Evolutionary conservation across 2,797 vertebrate species (phyloP).

Genomic region (Gymnocypris eckloni): DNA sequence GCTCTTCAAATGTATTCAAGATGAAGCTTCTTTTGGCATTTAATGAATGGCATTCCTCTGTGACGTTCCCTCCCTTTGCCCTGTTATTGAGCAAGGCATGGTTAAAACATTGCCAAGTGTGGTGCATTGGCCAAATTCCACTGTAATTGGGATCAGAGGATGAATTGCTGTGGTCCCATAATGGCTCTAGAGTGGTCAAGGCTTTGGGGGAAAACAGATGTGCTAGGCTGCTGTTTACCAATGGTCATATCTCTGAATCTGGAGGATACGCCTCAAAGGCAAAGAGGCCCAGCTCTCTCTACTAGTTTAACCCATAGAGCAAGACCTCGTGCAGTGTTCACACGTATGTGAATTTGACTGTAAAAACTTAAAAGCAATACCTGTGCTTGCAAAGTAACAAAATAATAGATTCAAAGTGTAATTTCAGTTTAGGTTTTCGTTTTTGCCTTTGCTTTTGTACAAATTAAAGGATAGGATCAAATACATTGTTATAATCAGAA

Average conservation of each 20-base stretch:
- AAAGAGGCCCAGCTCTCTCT: neutral
- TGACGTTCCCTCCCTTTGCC: conserved; percentile 45
- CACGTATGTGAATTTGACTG: neutral
- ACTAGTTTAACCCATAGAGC: conserved; percentile 21
- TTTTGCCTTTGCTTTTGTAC: neutral
- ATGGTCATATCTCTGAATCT: conserved; percentile 12
- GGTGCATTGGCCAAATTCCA: conserved; percentile 67
- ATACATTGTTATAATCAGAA: neutral
- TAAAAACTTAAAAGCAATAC: neutral
- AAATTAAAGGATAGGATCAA: neutral
- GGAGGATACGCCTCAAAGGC: neutral
- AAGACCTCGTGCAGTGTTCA: neutral
- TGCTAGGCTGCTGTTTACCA: conserved; percentile 42
- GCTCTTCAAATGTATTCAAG: conserved; percentile 69
- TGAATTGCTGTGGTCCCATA: conserved; percentile 67
- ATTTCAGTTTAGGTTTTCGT: neutral
- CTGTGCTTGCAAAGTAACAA: neutral
- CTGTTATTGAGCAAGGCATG: conserved; percentile 63
- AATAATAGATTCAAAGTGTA: neutral
- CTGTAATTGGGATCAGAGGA: conserved; percentile 75
- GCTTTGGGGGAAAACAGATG: conserved; percentile 49
- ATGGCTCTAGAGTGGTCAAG: conserved; percentile 60
- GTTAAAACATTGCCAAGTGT: conserved; percentile 69
- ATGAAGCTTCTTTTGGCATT: conserved; percentile 57
- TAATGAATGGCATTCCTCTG: conserved; percentile 59